Base-by-base conservation (phyloP, 64 coral and sea anemone species). In the Stichodactyla mertensii region DNA sequence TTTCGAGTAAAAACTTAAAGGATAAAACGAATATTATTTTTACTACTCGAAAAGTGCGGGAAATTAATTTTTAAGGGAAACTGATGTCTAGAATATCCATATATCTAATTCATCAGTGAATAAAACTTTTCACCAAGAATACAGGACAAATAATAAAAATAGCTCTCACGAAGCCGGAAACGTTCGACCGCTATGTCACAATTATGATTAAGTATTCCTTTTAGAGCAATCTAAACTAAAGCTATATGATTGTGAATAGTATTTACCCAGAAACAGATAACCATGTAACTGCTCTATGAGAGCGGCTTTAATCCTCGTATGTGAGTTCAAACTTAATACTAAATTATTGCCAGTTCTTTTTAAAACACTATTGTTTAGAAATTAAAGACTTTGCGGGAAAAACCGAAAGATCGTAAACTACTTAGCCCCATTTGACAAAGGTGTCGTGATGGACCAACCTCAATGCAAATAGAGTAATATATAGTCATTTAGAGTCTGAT, bases 161-260 rank as follows among this genome's bases (percentile, higher is more conserved):
- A 52, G 54, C 78, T 81, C 78, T 54, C 54, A 53, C 78, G 51
- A 81, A 81, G 78, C 78, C 78, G 78, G 78, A 81, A 81, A 81
- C 78, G 53, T 15, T 81, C 78, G 52, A 81, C 78, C 53, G 78
- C 78, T 81, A 81, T 81, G 78, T 81, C 78, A 81, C 26, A 19
- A 52, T 55, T 55, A 81, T 81, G 78, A 81, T 81, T 81, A 81
- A 81, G 78, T 28, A 81, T 81, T 81, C 16, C 78, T 81, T 81
- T 81, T 55, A 74, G 12, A 20, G 5, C 24, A 74, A 74, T 74
- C 69, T 74, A 27, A 74, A 27, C 24, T 74, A 31, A 74, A 74
- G 69, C 8, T 74, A 23, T 9, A 74, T 74, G 69, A 74, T 74
- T 74, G 69, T 74, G 23, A 31, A 74, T 26, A 31, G 24, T 74